phyloP scores from a whole-genome alignment of 2,113 vertebrate genomes.

The Mastomys natalensis region DNA sequence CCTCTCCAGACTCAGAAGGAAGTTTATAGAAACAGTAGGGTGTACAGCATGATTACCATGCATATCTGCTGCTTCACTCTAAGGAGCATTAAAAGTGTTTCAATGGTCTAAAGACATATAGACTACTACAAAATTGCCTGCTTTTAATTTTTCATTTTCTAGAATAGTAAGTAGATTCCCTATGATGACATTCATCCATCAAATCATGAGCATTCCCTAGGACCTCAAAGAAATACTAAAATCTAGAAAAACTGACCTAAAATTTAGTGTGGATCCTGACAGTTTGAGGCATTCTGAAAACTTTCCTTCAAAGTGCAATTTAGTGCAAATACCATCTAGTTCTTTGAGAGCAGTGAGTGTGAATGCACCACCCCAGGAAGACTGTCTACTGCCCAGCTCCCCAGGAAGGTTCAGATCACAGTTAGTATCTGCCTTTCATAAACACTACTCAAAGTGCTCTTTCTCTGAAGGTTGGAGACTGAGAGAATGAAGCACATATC shows the following conservation, averaged over 20 bases:
- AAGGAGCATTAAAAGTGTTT: neutral
- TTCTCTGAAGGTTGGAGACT: slow-evolving; percentile 71
- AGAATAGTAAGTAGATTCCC: neutral
- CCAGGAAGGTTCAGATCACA: neutral
- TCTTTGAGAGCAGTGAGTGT: neutral
- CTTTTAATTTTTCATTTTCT: neutral
- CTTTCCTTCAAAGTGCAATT: neutral
- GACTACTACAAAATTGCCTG: neutral
- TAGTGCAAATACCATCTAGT: neutral
- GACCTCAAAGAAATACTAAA: neutral
- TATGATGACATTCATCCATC: neutral
- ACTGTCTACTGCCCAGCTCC: neutral
- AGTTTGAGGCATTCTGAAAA: neutral
- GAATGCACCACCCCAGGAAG: neutral
- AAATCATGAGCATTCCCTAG: neutral
- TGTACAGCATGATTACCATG: neutral
- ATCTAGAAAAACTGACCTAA: neutral
- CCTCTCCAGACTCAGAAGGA: neutral
- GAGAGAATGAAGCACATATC: slow-evolving; percentile 79
- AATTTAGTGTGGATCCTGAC: neutral
- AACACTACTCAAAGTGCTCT: slow-evolving; percentile 63
- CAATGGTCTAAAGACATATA: neutral
- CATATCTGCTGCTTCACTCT: neutral
- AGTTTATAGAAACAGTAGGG: neutral
- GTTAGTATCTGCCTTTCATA: slow-evolving; percentile 4